Evolutionary conservation across 2,888 invertebrate species (phyloP).

Genomic region (Acronicta alni): DNA sequence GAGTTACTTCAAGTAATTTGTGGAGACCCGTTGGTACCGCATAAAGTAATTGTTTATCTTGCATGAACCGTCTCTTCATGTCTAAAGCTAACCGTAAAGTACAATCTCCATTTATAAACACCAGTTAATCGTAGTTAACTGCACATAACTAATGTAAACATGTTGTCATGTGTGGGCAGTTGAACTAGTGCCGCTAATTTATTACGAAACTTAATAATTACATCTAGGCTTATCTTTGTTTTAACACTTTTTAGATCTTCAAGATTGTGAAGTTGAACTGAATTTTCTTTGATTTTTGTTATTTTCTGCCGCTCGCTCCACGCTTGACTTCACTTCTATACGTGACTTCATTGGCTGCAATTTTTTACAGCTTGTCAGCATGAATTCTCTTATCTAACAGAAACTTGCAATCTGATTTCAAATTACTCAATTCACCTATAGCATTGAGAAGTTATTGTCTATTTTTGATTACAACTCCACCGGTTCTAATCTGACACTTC

Average conservation of each 20-base stretch:
- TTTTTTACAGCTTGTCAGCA: conserved; percentile 70
- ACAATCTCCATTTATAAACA: conserved; percentile 56
- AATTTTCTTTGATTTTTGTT: conserved; percentile 60
- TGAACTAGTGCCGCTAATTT: conserved; percentile 65
- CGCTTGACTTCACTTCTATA: conserved; percentile 77
- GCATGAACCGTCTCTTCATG: conserved; percentile 41
- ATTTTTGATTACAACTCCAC: conserved; percentile 61
- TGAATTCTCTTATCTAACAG: conserved; percentile 74
- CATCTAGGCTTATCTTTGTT: conserved; percentile 44
- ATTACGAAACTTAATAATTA: conserved; percentile 67
- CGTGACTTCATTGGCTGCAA: conserved; percentile 80
- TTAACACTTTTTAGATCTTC: conserved; percentile 61
- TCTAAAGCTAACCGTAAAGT: conserved; percentile 48
- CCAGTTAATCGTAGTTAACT: conserved; percentile 66
- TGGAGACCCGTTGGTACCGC: conserved; percentile 32
- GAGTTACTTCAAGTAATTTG: conserved; percentile 15
- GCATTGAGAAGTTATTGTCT: conserved; percentile 69
- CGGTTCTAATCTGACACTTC: conserved; percentile 67
- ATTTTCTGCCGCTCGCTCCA: conserved; percentile 80
- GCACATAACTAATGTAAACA: conserved; percentile 62
- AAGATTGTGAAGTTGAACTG: conserved; percentile 52
- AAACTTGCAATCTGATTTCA: conserved; percentile 75
- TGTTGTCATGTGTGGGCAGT: conserved; percentile 59
- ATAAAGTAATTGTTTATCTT: conserved; percentile 46
- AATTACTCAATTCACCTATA: conserved; percentile 77